phyloP scores from a whole-genome alignment of 2,888 invertebrate genomes.

The Eupithecia pulchellata region DNA sequence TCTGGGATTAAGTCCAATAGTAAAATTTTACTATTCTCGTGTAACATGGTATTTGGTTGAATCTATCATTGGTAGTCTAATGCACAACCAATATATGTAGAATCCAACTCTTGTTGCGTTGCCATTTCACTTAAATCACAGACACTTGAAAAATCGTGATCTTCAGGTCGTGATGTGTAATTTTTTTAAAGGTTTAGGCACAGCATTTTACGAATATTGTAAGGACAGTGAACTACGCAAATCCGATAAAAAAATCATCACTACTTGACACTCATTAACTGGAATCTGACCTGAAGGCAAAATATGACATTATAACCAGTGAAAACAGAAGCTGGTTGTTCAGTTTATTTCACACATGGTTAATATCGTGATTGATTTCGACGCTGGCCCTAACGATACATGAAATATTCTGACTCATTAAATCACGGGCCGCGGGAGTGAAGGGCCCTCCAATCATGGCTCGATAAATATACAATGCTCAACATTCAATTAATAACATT shows the following conservation, averaged over 20 bases:
- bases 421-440: slow-evolving; percentile 69
- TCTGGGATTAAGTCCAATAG: too few species aligned
- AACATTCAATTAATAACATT: slow-evolving; percentile 57
- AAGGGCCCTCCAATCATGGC: slow-evolving; percentile 71
- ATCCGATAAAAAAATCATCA: too few species aligned
- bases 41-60: too few species aligned
- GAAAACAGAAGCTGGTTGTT: slow-evolving; percentile 32
- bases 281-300: not conserved
- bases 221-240: too few species aligned
- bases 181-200: too few species aligned
- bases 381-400: slow-evolving; percentile 78
- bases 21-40: too few species aligned
- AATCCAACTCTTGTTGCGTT: not conserved
- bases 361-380: slow-evolving; percentile 82
- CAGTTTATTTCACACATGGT: slow-evolving; percentile 74
- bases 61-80: too few species aligned
- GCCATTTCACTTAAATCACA: not conserved
- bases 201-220: too few species aligned
- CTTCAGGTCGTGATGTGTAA: too few species aligned
- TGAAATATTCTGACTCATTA: slow-evolving; percentile 82
- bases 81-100: not conserved
- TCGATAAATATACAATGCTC: slow-evolving; percentile 66
- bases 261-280: too few species aligned
- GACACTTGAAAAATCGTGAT: not conserved
- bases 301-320: slow-evolving; percentile 51